These are phyloP conservation scores for Lates calcarifer DNA, from an alignment of 2,113 vertebrate species.

Conservation along the genomic window DNA sequence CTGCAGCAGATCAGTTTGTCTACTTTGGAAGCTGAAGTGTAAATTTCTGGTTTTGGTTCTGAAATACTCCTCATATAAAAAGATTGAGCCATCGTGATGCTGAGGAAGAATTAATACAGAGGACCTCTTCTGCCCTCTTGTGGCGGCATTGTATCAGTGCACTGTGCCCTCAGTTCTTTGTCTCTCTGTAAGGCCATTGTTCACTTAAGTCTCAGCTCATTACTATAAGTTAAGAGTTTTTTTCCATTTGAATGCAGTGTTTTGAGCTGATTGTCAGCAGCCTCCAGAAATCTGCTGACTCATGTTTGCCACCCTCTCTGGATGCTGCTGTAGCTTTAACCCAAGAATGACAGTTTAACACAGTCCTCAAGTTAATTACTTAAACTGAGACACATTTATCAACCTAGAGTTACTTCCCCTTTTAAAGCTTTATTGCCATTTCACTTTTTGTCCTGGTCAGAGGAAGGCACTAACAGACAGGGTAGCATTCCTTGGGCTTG, in stretches of 20 bases:
- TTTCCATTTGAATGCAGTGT: neutral
- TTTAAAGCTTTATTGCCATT: neutral
- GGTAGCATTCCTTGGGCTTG: neutral
- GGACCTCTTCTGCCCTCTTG: conserved; percentile 50
- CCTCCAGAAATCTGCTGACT: conserved; percentile 4
- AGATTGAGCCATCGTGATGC: neutral
- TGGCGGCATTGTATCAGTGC: neutral
- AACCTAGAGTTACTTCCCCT: neutral
- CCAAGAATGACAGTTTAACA: neutral
- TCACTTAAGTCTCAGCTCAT: neutral
- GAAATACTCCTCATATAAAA: neutral
- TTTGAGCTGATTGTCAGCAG: neutral
- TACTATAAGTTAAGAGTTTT: neutral
- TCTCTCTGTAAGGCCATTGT: neutral
- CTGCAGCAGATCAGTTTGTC: neutral
- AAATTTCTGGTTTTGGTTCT: rapidly evolving
- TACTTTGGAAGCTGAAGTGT: neutral
- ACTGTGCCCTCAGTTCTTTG: neutral
- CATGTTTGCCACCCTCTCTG: neutral
- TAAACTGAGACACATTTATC: no score
- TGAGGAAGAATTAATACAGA: neutral
- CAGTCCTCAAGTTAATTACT: neutral
- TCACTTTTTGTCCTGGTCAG: neutral
- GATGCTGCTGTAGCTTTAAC: neutral
- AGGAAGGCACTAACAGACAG: neutral